A percentile compares a stretch with the other conserved stretches of the same genome.
These are phyloP conservation scores for Diogma glabrata DNA, from an alignment of 2,888 invertebrate species.

Conservation along the genomic window DNA sequence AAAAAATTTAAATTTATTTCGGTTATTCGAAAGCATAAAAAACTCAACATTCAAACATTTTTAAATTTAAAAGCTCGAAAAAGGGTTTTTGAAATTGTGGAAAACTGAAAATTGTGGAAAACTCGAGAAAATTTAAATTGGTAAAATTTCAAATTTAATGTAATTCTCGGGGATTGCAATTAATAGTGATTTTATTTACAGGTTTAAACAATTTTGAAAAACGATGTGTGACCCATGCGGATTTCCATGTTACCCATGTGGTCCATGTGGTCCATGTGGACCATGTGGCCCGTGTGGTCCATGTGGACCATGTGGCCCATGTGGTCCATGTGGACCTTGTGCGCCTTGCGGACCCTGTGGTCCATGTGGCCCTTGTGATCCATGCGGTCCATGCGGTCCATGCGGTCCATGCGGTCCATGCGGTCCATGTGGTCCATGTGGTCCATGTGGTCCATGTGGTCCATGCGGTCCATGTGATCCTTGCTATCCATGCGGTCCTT, in stretches of 20 bases:
- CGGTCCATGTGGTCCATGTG: slow-evolving; percentile 17
- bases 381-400: slow-evolving; percentile 20
- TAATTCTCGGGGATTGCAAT: no score
- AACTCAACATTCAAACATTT: no score
- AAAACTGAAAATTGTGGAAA: no score
- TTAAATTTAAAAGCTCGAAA: no score
- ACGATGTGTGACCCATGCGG: slow-evolving; percentile 8
- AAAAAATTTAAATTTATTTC: no score
- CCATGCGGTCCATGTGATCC: slow-evolving; percentile 19
- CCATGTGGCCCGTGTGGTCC: slow-evolving; percentile 19
- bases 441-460: slow-evolving; percentile 20
- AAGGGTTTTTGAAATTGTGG: no score
- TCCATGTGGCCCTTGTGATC: slow-evolving; percentile 16
- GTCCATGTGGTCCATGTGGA: slow-evolving; percentile 13
- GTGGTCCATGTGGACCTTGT: slow-evolving; percentile 15
- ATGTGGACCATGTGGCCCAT: slow-evolving; percentile 20
- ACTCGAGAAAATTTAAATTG: no score
- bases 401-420: not conserved
- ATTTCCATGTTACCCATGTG: slow-evolving; percentile 4
- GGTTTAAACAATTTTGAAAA: no score
- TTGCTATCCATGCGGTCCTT: slow-evolving; percentile 20
- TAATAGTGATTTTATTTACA: no score
- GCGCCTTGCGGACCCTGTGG: not conserved
- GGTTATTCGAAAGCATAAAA: no score
- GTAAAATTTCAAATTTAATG: no score